Base-by-base conservation (phyloP, 2,113 vertebrate genomes). In the Odobenus rosmarus region DNA sequence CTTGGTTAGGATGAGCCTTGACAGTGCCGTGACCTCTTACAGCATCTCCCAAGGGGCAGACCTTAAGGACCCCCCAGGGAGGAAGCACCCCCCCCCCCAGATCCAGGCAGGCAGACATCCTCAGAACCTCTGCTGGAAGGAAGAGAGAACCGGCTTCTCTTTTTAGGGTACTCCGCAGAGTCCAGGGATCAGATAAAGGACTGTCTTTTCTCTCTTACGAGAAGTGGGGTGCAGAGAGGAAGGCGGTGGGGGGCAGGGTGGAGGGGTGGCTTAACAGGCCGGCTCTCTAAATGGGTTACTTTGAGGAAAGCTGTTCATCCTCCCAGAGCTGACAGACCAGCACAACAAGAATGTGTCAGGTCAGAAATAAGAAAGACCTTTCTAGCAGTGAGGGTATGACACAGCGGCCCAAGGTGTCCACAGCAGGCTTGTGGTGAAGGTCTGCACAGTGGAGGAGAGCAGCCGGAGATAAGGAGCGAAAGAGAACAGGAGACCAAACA, bases 211-310 rank as follows among this genome's bases (percentile, higher is more conserved):
- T 89, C 89, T 96, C 71, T 92, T 16, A 57, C 3, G 51, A 92
- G 46, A 24, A 89, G n/a, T 36, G 62, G 81, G 61, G 49, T 28
- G 76, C 55, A 71, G n/a, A 82, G 59, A 49, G 80, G 59, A 76
- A 42, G 33, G 33, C 9, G n/a, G 76, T 51, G 28, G 39, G 24
- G 24, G 61, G 7, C 3, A 24, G 16, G 55, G 15, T 62, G 28
- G 11, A 42, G 19, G 59, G 55, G 74, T 84, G 28, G 0, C 61
- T 5, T 90, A 51, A 33, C 83, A 95, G 88, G 74, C 92, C 92
- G 89, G 49, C 67, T 24, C 92, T 92, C 80, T 71, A 88, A 88
- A 76, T 79, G 80, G 74, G 67, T 81, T 76, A 71, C 80, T 93
- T 9, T 83, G 79, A 96, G 42, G 87, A 95, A 95, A 92, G 83